These are phyloP conservation scores for Ichneumoninae sp. DNA, from an alignment of 2,888 invertebrate genomes.

Conservation along the genomic window DNA sequence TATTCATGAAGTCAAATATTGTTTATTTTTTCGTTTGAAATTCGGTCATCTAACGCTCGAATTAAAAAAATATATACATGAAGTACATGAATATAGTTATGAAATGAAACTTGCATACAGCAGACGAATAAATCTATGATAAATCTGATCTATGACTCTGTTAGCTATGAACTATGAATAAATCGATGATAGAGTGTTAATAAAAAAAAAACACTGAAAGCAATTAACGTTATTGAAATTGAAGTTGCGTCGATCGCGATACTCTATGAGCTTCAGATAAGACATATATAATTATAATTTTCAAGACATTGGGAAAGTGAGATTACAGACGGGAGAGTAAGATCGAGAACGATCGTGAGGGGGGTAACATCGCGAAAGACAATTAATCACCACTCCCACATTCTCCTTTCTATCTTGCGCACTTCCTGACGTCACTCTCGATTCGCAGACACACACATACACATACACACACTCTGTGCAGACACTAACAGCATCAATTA, in stretches of 20 bases:
- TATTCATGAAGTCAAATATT: not conserved
- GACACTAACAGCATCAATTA: slow-evolving; percentile 24
- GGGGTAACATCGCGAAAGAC: slow-evolving; percentile 64
- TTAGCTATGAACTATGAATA: not conserved
- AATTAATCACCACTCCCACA: slow-evolving; percentile 79
- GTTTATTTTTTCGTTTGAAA: not conserved
- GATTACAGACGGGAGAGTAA: slow-evolving; percentile 41
- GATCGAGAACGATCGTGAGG: slow-evolving; percentile 34
- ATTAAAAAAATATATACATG: not conserved
- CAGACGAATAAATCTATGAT: not conserved
- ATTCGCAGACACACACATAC: slow-evolving; percentile 13
- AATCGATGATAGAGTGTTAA: not conserved
- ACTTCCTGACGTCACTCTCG: slow-evolving; percentile 69
- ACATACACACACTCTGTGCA: not conserved
- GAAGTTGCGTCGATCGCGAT: slow-evolving; percentile 19
- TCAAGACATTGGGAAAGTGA: slow-evolving; percentile 38
- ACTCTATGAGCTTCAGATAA: slow-evolving; percentile 5
- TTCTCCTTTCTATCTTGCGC: slow-evolving; percentile 74
- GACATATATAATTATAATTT: slow-evolving; percentile 18
- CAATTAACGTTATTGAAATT: slow-evolving; percentile 23
- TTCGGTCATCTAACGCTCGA: not conserved
- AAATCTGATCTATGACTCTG: not conserved
- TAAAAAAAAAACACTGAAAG: not conserved
- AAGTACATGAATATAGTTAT: not conserved
- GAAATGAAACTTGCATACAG: not conserved